Evolutionary conservation across 2,113 vertebrate species (phyloP).

Genomic region (Panthera leo): DNA sequence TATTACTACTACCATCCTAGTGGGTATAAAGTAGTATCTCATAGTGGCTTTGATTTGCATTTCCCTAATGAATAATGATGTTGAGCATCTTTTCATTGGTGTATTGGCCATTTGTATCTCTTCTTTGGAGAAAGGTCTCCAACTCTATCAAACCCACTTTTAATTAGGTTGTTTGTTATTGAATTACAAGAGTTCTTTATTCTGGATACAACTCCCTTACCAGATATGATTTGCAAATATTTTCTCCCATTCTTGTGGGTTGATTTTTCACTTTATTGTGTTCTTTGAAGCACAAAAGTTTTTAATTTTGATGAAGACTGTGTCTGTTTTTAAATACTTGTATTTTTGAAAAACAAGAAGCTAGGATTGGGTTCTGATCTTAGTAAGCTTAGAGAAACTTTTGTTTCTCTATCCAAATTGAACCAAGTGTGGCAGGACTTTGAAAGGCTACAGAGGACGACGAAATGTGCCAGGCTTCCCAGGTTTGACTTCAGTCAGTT

Average conservation of each 20-base stretch:
- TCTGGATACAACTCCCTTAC: not conserved
- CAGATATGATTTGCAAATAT: not conserved
- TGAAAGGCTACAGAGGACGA: not conserved
- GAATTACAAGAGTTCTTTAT: not conserved
- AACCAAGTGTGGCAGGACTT: not conserved
- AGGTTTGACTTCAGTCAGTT: not conserved
- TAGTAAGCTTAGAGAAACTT: not conserved
- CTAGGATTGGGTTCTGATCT: not conserved
- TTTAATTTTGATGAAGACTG: not conserved
- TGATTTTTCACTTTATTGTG: conserved; percentile 2
- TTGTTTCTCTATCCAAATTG: not conserved
- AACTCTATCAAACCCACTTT: not conserved
- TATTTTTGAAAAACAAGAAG: not conserved
- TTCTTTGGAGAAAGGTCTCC: not conserved
- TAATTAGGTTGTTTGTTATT: conserved; percentile 17
- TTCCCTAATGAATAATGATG: not conserved
- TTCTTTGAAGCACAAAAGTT: conserved; percentile 3
- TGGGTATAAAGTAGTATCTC: not conserved
- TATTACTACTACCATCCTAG: not conserved
- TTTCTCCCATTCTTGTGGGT: not conserved
- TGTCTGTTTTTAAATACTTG: not conserved
- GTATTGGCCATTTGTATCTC: not conserved
- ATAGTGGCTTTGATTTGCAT: not conserved
- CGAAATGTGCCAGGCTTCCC: not conserved
- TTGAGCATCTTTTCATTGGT: not conserved